These are phyloP conservation scores for Trichogramma pretiosum DNA, from an alignment of 1,140 invertebrate species.

Conservation along the genomic window DNA sequence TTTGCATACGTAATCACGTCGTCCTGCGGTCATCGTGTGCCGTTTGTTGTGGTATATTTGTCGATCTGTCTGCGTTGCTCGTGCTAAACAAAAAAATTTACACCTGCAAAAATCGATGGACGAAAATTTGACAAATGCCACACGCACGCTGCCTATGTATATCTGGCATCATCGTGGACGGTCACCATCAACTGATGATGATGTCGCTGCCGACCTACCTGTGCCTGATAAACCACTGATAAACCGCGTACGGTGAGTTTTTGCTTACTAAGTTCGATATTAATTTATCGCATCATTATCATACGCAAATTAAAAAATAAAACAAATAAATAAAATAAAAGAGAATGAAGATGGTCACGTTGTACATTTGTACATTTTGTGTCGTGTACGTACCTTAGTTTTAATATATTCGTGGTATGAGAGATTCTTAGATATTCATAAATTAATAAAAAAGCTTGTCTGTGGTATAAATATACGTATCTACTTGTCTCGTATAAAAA, in stretches of 20 bases:
- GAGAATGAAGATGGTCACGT: too few relatives aligned
- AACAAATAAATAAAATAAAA: too few relatives aligned
- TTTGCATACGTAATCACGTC: conserved; percentile 38
- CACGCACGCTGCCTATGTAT: too few relatives aligned
- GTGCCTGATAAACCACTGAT: conserved; percentile 40
- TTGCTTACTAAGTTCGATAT: background rate
- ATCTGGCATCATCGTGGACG: too few relatives aligned
- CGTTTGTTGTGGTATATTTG: conserved; percentile 23
- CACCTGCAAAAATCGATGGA: background rate
- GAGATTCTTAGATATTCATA: background rate
- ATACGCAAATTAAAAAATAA: background rate
- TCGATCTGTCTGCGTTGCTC: background rate
- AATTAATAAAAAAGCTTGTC: too few relatives aligned
- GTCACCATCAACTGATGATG: too few relatives aligned
- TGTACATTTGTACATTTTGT: background rate
- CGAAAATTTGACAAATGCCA: background rate
- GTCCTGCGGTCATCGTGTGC: conserved; percentile 19
- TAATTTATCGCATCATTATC: background rate
- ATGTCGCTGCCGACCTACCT: too few relatives aligned
- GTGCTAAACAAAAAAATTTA: background rate
- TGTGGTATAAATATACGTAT: too few relatives aligned
- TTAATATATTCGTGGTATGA: background rate
- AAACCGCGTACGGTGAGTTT: conserved; percentile 46
- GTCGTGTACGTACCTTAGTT: background rate
- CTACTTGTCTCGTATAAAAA: too few relatives aligned